These are phyloP conservation scores for Hoplias malabaricus DNA, from an alignment of 2,113 vertebrate species.

Conservation along the genomic window DNA sequence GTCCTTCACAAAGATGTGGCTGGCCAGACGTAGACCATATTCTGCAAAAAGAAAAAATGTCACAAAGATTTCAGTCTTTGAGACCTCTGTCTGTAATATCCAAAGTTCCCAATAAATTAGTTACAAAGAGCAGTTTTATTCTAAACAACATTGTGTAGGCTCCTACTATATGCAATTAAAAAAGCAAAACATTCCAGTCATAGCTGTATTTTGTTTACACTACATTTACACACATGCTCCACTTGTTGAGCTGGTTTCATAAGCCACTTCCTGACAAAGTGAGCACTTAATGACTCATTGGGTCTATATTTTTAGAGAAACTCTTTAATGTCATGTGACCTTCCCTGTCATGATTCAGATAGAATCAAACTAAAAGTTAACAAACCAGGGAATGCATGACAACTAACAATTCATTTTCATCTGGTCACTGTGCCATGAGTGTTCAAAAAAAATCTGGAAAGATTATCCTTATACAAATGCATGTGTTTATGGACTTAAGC, in stretches of 20 bases:
- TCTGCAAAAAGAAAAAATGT: slow-evolving; percentile 72
- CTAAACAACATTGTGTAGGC: background rate
- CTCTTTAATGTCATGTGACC: background rate
- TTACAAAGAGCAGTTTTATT: background rate
- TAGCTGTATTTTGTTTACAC: background rate
- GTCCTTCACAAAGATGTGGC: slow-evolving; percentile 99
- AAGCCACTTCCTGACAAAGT: background rate
- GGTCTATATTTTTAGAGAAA: background rate
- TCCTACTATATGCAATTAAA: background rate
- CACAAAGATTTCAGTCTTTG: background rate
- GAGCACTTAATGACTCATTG: background rate
- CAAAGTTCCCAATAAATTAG: background rate
- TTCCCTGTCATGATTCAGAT: background rate
- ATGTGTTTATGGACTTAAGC: no score
- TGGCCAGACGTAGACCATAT: slow-evolving; percentile 94
- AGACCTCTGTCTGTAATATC: background rate
- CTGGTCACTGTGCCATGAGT: no score
- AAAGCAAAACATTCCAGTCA: slow-evolving; percentile 21
- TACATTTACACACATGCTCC: background rate
- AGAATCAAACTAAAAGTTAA: background rate
- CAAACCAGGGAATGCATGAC: background rate
- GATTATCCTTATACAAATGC: no score
- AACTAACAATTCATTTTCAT: no score
- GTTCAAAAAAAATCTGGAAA: no score
- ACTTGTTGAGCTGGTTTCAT: background rate